phyloP scores from a whole-genome alignment of 2,797 vertebrate genomes.

The Sebastes jordani region DNA sequence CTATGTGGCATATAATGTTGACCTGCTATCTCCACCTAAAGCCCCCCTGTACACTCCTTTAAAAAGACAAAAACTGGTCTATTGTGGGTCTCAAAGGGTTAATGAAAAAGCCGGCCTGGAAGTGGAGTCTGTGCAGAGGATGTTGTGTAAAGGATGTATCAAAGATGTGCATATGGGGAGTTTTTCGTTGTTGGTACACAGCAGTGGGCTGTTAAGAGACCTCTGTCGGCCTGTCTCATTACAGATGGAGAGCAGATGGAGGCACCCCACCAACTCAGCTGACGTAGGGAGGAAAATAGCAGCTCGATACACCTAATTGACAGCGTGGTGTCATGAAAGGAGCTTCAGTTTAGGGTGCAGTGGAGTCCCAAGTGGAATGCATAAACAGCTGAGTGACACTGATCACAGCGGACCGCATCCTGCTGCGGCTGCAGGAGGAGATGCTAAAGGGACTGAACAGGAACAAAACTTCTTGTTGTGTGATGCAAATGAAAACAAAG shows the following conservation, averaged over 20 bases:
- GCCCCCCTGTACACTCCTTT: too few species aligned
- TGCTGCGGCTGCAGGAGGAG: conserved; percentile 2
- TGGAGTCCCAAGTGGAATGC: conserved; percentile 45
- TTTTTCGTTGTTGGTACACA: conserved; percentile 23
- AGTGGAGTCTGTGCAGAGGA: neutral
- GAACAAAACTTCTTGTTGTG: conserved; percentile 21
- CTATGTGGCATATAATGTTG: too few species aligned
- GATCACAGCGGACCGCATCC: conserved; percentile 46
- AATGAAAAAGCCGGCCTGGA: neutral
- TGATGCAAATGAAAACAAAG: conserved; percentile 18
- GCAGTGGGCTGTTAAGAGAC: conserved; percentile 28
- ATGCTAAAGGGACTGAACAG: conserved; percentile 5
- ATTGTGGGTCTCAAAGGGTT: too few species aligned
- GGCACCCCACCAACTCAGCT: conserved; percentile 21
- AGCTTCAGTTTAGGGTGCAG: conserved; percentile 41
- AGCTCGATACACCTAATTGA: conserved; percentile 61
- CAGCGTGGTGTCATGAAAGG: conserved; percentile 53
- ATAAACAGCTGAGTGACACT: conserved; percentile 46
- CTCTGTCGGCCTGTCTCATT: conserved; percentile 16
- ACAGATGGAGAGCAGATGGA: conserved; percentile 73
- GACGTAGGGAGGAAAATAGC: conserved; percentile 22
- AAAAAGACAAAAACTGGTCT: too few species aligned
- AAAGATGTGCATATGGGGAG: conserved; percentile 26
- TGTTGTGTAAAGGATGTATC: neutral
- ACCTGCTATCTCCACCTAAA: too few species aligned